phyloP scores from a whole-genome alignment of 2,113 vertebrate genomes.

The Poeciliopsis turrubarensis region DNA sequence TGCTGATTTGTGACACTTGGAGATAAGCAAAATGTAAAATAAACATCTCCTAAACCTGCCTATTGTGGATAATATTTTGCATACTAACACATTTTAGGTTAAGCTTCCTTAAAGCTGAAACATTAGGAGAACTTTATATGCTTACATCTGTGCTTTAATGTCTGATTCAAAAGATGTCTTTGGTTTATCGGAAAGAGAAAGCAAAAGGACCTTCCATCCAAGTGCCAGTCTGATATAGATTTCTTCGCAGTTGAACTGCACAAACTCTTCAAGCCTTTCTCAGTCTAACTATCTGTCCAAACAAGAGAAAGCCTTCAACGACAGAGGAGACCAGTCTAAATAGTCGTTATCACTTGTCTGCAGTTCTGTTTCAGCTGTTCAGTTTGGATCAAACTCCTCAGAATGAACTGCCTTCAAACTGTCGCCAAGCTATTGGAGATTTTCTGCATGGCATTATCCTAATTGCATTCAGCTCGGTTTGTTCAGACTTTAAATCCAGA shows the following conservation, averaged over 20 bases:
- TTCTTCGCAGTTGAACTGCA: not conserved
- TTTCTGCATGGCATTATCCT: conserved; percentile 29
- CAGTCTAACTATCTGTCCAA: conserved; percentile 1
- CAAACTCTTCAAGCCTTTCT: not conserved
- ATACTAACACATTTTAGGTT: not conserved
- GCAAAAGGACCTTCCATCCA: not conserved
- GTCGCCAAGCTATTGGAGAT: conserved; percentile 23
- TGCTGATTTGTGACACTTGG: too few relatives aligned
- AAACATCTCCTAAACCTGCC: not conserved
- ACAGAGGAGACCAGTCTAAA: conserved; percentile 17
- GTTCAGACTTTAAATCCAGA: conserved; percentile 47
- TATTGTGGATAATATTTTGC: not conserved
- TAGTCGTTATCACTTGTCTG: not conserved
- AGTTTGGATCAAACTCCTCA: conserved; percentile 8
- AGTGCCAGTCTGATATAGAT: not conserved
- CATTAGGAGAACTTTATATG: not conserved
- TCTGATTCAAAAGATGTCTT: not conserved
- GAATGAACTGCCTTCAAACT: conserved; percentile 16
- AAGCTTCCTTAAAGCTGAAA: not conserved
- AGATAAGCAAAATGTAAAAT: not conserved
- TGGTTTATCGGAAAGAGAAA: not conserved
- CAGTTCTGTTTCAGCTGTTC: conserved; percentile 12
- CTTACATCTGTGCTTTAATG: not conserved
- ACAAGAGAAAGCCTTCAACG: not conserved
- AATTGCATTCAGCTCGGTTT: conserved; percentile 24